These are phyloP conservation scores for Cheirogaleus major DNA, from an alignment of 2,797 vertebrate genomes.

Conservation along the genomic window DNA sequence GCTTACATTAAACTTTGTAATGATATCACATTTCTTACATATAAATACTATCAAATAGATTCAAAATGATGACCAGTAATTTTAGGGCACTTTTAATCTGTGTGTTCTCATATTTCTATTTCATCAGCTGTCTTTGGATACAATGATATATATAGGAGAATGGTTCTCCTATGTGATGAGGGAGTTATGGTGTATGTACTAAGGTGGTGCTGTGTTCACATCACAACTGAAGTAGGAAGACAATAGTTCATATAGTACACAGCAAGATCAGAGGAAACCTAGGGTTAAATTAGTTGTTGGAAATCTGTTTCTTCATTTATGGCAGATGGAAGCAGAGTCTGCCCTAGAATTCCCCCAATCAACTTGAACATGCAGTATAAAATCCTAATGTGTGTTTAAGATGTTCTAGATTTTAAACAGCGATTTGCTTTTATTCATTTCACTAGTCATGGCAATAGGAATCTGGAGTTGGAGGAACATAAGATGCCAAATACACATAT, in stretches of 20 bases:
- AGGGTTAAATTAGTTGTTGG: slow-evolving; percentile 54
- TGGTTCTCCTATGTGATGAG: neutral
- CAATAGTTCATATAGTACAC: neutral
- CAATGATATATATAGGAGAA: neutral
- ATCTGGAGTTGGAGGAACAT: slow-evolving; percentile 24
- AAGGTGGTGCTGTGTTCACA: neutral
- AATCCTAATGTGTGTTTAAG: slow-evolving; percentile 9
- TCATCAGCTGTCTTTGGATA: neutral
- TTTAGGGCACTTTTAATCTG: neutral
- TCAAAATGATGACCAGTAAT: neutral
- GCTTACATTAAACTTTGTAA: neutral
- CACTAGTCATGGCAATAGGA: slow-evolving; percentile 54
- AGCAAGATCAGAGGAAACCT: slow-evolving; percentile 49
- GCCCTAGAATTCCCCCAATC: slow-evolving; percentile 60
- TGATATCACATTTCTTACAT: neutral
- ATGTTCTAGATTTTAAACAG: slow-evolving; percentile 44
- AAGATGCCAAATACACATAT: neutral
- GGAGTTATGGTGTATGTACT: neutral
- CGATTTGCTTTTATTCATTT: slow-evolving; percentile 71
- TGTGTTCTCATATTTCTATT: neutral
- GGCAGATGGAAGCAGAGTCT: slow-evolving; percentile 56
- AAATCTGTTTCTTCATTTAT: slow-evolving; percentile 56
- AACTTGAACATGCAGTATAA: slow-evolving; percentile 52
- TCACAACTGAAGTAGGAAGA: neutral
- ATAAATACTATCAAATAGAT: neutral